Evolutionary conservation across 1,140 invertebrate species (phyloP).

Genomic region (Amyelois transitella): DNA sequence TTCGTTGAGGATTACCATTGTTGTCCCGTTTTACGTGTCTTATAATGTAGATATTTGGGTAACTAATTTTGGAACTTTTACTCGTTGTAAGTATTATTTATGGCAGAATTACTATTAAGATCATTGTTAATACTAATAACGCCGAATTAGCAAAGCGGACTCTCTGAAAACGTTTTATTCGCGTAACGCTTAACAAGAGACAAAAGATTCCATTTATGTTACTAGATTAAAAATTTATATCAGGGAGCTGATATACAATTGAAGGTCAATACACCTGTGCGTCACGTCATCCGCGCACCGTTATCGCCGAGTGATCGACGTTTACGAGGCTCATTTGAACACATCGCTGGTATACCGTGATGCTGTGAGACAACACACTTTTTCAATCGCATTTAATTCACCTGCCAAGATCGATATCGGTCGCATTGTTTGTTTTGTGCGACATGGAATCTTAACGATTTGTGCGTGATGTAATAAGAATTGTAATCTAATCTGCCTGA

Average conservation of each 20-base stretch:
- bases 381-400: slow-evolving; percentile 17
- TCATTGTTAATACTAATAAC: too few relatives aligned
- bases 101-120: too few relatives aligned
- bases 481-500: too few relatives aligned
- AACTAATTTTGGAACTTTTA: background rate
- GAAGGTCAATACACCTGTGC: slow-evolving; percentile 20
- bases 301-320: slow-evolving; percentile 36
- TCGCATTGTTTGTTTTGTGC: slow-evolving; percentile 3
- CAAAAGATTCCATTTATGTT: background rate
- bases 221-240: background rate
- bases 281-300: slow-evolving; percentile 39
- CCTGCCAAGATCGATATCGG: slow-evolving; percentile 7
- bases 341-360: slow-evolving; percentile 39
- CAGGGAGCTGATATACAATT: slow-evolving; percentile 3
- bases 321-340: slow-evolving; percentile 39
- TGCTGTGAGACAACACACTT: slow-evolving; percentile 33
- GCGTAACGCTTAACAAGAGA: background rate
- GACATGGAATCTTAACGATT: background rate
- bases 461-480: too few relatives aligned
- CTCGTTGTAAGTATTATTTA: background rate
- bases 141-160: too few relatives aligned
- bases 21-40: slow-evolving; percentile 22
- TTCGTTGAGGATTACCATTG: slow-evolving; percentile 34
- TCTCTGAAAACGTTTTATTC: too few relatives aligned
- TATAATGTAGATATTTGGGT: slow-evolving; percentile 14